A percentile compares a stretch with the other conserved stretches of the same genome.
Conservation (phyloP, 2,888 invertebrate species). For the Nasonovia ribisnigri region DNA sequence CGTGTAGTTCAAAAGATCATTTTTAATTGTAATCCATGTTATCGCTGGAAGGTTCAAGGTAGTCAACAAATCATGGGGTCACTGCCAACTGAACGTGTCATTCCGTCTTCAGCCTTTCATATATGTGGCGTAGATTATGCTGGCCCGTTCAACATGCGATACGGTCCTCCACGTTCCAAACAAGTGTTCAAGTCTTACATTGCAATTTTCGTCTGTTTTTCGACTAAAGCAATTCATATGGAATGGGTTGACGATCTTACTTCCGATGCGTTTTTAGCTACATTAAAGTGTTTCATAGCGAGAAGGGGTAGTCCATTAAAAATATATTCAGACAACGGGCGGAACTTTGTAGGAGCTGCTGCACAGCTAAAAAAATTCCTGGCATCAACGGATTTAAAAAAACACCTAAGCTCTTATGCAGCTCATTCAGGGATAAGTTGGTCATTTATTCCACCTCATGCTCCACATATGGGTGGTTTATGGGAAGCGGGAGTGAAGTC, state of each 20-base stretch:
- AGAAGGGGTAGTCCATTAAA: slow-evolving; percentile 68
- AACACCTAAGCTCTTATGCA: slow-evolving; percentile 56
- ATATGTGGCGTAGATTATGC: slow-evolving; percentile 53
- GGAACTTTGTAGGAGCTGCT: too few relatives aligned
- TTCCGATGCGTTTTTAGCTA: slow-evolving; percentile 68
- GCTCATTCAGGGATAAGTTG: slow-evolving; percentile 67
- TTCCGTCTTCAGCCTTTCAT: too few relatives aligned
- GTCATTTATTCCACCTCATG: slow-evolving; percentile 69
- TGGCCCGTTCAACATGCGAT: slow-evolving; percentile 65
- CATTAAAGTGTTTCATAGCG: slow-evolving; percentile 68
- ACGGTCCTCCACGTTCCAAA: slow-evolving; percentile 36
- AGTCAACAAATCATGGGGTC: slow-evolving; percentile 66
- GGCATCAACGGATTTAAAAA: slow-evolving; percentile 68
- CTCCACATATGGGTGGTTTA: slow-evolving; percentile 69
- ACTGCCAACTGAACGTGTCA: slow-evolving; percentile 57
- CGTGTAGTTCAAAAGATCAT: not conserved
- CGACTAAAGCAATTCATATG: slow-evolving; percentile 68
- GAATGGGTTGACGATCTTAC: slow-evolving; percentile 69
- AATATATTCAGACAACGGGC: slow-evolving; percentile 66
- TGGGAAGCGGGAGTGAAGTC: slow-evolving; percentile 70
- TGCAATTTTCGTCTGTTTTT: slow-evolving; percentile 68
- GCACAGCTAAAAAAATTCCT: too few relatives aligned
- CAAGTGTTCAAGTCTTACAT: slow-evolving; percentile 65
- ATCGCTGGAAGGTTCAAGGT: not conserved
- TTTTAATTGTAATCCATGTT: not conserved